Conservation (phyloP, 2,113 vertebrate species). For the Carassius auratus region DNA sequence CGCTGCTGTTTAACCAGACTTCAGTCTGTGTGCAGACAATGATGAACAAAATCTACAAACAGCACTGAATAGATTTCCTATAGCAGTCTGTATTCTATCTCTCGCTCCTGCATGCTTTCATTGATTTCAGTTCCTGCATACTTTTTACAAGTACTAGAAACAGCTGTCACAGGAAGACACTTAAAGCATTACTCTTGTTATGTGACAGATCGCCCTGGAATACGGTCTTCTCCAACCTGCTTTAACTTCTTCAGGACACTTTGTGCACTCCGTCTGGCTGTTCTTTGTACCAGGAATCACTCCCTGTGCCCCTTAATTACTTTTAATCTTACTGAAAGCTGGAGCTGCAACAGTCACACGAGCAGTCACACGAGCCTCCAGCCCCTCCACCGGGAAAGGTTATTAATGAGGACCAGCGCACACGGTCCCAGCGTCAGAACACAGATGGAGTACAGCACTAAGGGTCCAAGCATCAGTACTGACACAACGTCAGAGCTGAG, state of each 20-base stretch:
- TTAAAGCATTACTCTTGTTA: constrained; percentile 10
- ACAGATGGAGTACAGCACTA: too few species aligned
- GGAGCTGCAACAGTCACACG: too few species aligned
- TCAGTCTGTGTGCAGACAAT: not conserved
- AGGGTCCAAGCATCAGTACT: too few species aligned
- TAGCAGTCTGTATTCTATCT: not conserved
- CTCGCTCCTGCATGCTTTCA: constrained; percentile 1
- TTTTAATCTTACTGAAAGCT: constrained; percentile 43
- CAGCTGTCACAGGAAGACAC: constrained; percentile 38
- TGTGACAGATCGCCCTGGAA: constrained; percentile 20
- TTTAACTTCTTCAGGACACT: not conserved
- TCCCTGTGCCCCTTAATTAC: constrained; percentile 42
- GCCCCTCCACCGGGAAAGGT: too few species aligned
- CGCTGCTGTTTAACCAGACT: not conserved
- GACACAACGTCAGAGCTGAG: too few species aligned
- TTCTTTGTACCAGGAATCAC: constrained; percentile 38
- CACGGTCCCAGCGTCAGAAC: too few species aligned
- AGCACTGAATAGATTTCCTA: constrained; percentile 5
- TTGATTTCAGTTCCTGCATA: constrained; percentile 39
- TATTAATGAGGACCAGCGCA: too few species aligned
- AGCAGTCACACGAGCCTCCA: too few species aligned
- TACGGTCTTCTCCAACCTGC: not conserved
- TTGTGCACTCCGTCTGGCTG: constrained; percentile 16
- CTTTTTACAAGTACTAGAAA: constrained; percentile 16
- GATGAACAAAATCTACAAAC: constrained; percentile 25